A percentile compares a stretch with the other conserved stretches of the same genome.
phyloP scores from a whole-genome alignment of 2,113 vertebrate species.

The Lanius collurio region DNA sequence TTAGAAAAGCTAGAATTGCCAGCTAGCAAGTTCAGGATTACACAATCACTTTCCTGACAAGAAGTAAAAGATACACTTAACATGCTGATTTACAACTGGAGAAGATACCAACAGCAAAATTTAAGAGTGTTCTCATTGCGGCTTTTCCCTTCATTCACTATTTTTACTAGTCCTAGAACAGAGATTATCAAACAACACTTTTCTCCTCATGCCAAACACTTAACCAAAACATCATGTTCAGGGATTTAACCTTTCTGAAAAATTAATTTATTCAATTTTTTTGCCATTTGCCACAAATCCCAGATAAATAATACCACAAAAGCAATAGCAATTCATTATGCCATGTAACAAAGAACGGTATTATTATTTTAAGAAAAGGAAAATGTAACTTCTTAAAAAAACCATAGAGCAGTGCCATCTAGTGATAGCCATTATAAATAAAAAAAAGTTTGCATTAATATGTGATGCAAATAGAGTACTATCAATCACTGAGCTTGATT shows the following conservation, averaged over 20 bases:
- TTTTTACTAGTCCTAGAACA: not conserved
- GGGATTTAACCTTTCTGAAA: not conserved
- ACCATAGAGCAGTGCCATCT: slow-evolving; percentile 51
- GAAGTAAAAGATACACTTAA: not conserved
- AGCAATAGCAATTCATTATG: not conserved
- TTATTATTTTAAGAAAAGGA: not conserved
- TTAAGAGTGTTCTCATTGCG: not conserved
- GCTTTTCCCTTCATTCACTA: not conserved
- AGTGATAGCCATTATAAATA: slow-evolving; percentile 38
- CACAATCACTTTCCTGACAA: not conserved
- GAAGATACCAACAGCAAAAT: not conserved
- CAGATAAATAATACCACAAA: not conserved
- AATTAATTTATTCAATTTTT: not conserved
- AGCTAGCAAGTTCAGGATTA: not conserved
- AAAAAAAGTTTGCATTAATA: not conserved
- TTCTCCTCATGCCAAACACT: not conserved
- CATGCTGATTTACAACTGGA: not conserved
- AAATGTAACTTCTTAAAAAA: not conserved
- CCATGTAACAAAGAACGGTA: not conserved
- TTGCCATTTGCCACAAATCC: not conserved
- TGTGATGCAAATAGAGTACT: not conserved
- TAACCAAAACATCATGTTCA: not conserved
- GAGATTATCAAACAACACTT: not conserved
- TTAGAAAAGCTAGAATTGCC: not conserved
- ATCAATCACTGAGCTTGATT: not conserved